Evolutionary conservation across 92 coral and sea anemone genomes (phyloP).

Genomic region (Galaxea fascicularis): DNA sequence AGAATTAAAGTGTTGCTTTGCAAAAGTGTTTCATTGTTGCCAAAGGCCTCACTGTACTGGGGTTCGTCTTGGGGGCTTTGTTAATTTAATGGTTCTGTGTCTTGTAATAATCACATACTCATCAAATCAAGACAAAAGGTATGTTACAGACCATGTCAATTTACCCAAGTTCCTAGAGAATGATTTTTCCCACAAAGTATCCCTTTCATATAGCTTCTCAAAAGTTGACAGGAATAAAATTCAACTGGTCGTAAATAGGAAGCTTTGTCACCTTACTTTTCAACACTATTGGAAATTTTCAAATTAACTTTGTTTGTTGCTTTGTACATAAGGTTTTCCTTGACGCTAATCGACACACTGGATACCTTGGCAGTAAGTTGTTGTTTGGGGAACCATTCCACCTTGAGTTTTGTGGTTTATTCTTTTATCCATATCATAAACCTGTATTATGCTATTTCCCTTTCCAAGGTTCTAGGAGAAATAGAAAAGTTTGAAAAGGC

Average conservation of each 20-base stretch:
- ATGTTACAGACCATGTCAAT: not conserved
- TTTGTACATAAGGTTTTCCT: slow-evolving; percentile 81
- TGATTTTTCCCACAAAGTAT: not conserved
- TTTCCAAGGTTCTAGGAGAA: slow-evolving; percentile 88
- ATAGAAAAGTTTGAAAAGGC: slow-evolving; percentile 92
- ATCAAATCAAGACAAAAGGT: not conserved
- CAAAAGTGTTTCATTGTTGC: no score
- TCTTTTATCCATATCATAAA: not conserved
- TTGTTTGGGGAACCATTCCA: not conserved
- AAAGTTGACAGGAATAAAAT: no score
- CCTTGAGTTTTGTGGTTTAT: not conserved
- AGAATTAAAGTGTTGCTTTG: no score
- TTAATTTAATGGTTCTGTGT: no score
- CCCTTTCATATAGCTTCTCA: not conserved
- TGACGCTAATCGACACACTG: slow-evolving; percentile 94
- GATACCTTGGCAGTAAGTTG: slow-evolving; percentile 97
- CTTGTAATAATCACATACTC: no score
- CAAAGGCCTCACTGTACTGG: no score
- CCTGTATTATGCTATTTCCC: not conserved
- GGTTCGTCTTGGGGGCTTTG: no score
- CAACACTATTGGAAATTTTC: not conserved
- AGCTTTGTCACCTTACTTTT: not conserved
- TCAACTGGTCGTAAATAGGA: no score
- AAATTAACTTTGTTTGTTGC: not conserved
- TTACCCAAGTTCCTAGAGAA: not conserved